These are phyloP conservation scores for Odocoileus hemionus DNA, from an alignment of 2,113 vertebrate genomes.

Conservation along the genomic window DNA sequence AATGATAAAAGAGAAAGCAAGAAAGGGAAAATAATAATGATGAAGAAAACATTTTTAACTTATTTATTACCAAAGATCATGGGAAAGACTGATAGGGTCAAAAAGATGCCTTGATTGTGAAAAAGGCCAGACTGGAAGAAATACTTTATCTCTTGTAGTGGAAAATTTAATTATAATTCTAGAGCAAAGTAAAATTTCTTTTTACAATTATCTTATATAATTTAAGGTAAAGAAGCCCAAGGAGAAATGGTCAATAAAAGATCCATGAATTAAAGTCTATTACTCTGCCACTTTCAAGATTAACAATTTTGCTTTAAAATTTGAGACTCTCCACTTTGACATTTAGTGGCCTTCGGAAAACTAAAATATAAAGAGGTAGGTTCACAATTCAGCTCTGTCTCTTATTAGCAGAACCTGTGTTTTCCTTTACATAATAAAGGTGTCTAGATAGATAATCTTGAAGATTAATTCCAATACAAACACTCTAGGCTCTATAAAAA, in stretches of 20 bases:
- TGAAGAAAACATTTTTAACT: background rate
- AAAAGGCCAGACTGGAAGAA: constrained; percentile 12
- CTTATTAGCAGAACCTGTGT: background rate
- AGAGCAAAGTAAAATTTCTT: background rate
- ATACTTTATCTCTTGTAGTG: background rate
- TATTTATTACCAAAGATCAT: background rate
- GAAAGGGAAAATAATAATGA: background rate
- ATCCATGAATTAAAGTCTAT: background rate
- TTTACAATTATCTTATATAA: background rate
- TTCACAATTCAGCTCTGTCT: background rate
- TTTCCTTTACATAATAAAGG: background rate
- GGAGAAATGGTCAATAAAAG: background rate
- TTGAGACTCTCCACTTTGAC: background rate
- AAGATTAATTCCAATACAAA: background rate
- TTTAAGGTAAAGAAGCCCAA: background rate
- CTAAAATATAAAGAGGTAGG: background rate
- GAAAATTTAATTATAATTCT: constrained; percentile 10
- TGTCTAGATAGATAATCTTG: background rate
- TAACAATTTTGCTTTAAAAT: background rate
- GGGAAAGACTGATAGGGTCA: background rate
- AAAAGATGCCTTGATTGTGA: background rate
- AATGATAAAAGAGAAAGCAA: background rate
- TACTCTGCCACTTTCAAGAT: background rate
- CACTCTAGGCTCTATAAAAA: background rate
- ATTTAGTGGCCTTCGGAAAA: background rate